Evolutionary conservation across 37 sponge, comb jelly and placozoan genomes (phyloP).

Genomic region (Halisarca cf. caerulea): DNA sequence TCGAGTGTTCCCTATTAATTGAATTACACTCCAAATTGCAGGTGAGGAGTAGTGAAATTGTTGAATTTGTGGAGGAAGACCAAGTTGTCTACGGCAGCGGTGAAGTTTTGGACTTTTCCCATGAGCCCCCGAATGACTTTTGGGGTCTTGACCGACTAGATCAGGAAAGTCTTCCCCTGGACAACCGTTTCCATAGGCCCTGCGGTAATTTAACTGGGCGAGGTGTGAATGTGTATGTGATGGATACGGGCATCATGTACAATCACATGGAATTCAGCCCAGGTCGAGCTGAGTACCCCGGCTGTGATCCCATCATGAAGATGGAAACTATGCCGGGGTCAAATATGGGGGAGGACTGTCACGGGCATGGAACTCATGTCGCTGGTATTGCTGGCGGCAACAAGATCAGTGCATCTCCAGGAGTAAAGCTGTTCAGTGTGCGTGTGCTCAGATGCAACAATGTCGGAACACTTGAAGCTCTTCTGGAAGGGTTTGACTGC

Average conservation of each 20-base stretch:
- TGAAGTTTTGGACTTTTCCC: not conserved
- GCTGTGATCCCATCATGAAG: slow-evolving; percentile 38
- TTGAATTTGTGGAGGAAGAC: slow-evolving; percentile 62
- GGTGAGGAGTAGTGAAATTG: slow-evolving; percentile 6
- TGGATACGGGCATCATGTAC: slow-evolving; percentile 73
- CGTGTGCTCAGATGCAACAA: slow-evolving; percentile 51
- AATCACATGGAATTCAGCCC: slow-evolving; percentile 43
- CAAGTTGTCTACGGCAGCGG: not conserved
- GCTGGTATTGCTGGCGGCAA: slow-evolving; percentile 69
- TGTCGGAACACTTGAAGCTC: slow-evolving; percentile 6
- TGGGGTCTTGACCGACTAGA: slow-evolving; percentile 80
- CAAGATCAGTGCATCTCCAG: slow-evolving; percentile 64
- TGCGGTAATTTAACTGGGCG: slow-evolving; percentile 61
- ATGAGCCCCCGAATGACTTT: not conserved
- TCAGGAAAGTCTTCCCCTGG: slow-evolving; percentile 1
- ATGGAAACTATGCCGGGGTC: slow-evolving; percentile 1
- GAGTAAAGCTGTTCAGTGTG: slow-evolving; percentile 56
- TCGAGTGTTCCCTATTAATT: no score
- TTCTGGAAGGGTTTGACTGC: slow-evolving; percentile 65
- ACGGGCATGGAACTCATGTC: slow-evolving; percentile 73
- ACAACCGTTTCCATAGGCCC: slow-evolving; percentile 37
- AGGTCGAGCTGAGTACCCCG: slow-evolving; percentile 43
- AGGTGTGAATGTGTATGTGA: slow-evolving; percentile 75
- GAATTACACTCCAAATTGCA: no score
- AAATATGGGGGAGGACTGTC: slow-evolving; percentile 41